phyloP scores from a whole-genome alignment of 2,888 invertebrate species.

The Caenorhabditis drosophilae region DNA sequence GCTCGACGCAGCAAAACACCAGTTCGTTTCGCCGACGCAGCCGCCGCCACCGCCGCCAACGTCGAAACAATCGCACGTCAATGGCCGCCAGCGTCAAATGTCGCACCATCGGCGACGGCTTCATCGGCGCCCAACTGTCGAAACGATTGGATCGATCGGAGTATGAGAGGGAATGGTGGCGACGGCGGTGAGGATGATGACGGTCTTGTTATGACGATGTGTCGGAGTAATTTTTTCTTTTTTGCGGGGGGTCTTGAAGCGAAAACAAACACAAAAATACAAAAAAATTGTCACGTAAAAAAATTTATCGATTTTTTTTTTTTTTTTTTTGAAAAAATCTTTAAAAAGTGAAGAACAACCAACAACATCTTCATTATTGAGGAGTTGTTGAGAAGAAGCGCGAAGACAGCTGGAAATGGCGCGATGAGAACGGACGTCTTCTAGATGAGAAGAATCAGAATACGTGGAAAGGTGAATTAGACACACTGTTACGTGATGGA shows the following conservation, averaged over 20 bases:
- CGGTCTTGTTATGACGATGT: constrained; percentile 50
- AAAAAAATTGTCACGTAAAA: too few species aligned
- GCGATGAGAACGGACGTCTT: constrained; percentile 44
- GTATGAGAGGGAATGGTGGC: constrained; percentile 14
- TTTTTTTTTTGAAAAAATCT: too few species aligned
- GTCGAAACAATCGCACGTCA: constrained; percentile 37
- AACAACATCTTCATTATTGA: too few species aligned
- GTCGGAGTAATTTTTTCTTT: constrained; percentile 33
- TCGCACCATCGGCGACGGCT: constrained; percentile 19
- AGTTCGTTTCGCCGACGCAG: constrained; percentile 14
- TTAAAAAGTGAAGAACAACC: too few species aligned
- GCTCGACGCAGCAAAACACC: constrained; percentile 48
- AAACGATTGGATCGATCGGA: constrained; percentile 36
- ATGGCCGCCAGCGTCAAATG: constrained; percentile 49
- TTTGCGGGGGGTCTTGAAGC: too few species aligned
- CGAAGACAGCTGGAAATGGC: constrained; percentile 53
- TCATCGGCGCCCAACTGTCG: too few species aligned
- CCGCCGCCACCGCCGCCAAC: constrained; percentile 30
- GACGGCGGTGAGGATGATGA: constrained; percentile 28
- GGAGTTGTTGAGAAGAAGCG: constrained; percentile 50
- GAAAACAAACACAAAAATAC: too few species aligned
- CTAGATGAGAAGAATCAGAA: constrained; percentile 42
- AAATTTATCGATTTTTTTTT: too few species aligned
- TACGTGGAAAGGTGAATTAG: constrained; percentile 52
- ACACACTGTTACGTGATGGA: constrained; percentile 46